These are phyloP conservation scores for Mycogona germanica DNA, from an alignment of 2,888 invertebrate genomes.

Conservation along the genomic window DNA sequence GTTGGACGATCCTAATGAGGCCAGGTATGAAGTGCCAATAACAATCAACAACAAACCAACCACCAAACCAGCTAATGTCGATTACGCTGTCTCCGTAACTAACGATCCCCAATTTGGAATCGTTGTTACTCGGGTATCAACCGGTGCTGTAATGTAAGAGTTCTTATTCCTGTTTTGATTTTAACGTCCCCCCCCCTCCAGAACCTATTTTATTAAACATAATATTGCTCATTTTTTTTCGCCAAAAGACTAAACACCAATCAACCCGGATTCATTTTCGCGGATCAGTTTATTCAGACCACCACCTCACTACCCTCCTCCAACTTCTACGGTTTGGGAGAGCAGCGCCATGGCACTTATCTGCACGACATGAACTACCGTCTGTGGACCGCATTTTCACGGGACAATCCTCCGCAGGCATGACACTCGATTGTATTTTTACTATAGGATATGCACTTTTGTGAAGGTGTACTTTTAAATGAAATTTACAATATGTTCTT, in stretches of 20 bases:
- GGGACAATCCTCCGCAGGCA: conserved; percentile 7
- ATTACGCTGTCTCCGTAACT: conserved; percentile 24
- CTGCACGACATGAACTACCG: conserved; percentile 38
- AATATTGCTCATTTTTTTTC: neutral
- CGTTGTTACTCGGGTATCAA: conserved; percentile 23
- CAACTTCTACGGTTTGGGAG: conserved; percentile 60
- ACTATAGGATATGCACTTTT: no score
- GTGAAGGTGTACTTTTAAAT: no score
- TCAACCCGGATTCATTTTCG: conserved; percentile 52
- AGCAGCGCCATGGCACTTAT: conserved; percentile 46
- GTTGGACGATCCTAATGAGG: conserved; percentile 3
- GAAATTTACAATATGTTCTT: no score
- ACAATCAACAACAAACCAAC: conserved; percentile 1
- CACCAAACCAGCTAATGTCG: conserved; percentile 10
- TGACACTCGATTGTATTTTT: no score
- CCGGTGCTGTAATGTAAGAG: conserved; percentile 24
- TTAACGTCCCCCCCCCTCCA: neutral
- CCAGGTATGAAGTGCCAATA: conserved; percentile 5
- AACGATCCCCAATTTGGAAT: conserved; percentile 26
- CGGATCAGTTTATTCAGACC: conserved; percentile 63
- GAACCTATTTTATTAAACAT: no score
- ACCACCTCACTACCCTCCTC: conserved; percentile 47
- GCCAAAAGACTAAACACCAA: neutral
- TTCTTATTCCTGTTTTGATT: no score
- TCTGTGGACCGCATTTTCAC: conserved; percentile 14